Conservation (phyloP, 2,888 invertebrate genomes). For the Dryobotodes eremita region DNA sequence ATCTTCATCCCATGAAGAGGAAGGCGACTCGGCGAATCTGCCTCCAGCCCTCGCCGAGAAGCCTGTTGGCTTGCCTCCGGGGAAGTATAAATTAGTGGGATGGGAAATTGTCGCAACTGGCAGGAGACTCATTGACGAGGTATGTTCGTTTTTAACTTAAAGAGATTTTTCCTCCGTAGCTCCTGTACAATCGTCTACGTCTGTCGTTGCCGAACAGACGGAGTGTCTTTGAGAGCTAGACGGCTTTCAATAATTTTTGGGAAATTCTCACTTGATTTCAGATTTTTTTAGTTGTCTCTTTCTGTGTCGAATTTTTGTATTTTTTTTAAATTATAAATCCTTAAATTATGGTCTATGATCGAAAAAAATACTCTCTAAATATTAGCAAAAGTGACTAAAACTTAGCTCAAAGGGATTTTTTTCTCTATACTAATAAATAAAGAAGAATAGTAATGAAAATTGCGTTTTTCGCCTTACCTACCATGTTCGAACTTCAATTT, state of each 20-base stretch:
- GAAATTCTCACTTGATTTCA: neutral
- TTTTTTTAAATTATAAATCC: neutral
- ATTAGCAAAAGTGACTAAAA: neutral
- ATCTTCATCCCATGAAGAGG: neutral
- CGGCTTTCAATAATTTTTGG: neutral
- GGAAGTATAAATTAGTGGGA: conserved; percentile 94
- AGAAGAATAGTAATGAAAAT: too few species aligned
- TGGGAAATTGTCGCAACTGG: conserved; percentile 97
- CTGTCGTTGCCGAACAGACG: neutral
- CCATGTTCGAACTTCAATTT: too few species aligned
- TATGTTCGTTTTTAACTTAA: conserved; percentile 59
- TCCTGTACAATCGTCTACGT: neutral
- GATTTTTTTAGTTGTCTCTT: neutral
- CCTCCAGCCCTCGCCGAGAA: conserved; percentile 84
- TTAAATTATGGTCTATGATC: neutral
- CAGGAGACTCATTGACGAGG: conserved; percentile 94
- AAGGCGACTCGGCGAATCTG: conserved; percentile 72
- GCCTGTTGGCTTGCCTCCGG: conserved; percentile 91
- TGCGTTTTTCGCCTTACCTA: too few species aligned
- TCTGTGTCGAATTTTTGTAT: neutral
- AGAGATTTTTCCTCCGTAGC: neutral
- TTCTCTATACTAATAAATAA: too few species aligned
- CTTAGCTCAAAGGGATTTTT: neutral
- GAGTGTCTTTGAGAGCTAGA: neutral
- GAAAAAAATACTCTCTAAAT: neutral